A percentile compares a stretch with the other conserved stretches of the same genome.
Conservation (phyloP, 2,888 invertebrate species). For the Luperina testacea region DNA sequence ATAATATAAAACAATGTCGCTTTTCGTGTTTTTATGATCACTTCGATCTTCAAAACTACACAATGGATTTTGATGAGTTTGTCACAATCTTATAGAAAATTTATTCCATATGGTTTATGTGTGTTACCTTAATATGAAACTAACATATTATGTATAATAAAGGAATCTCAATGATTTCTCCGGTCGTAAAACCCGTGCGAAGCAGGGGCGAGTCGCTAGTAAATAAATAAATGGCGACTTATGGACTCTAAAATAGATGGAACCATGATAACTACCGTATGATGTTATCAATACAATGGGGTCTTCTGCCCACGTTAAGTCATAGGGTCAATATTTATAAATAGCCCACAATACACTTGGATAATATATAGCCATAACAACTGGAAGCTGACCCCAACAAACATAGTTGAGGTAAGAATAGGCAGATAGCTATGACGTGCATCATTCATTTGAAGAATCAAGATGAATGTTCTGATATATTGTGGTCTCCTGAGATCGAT, state of each 20-base stretch:
- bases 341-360: slow-evolving; percentile 21
- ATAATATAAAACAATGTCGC: background rate
- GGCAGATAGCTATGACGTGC: too few species aligned
- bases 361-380: too few species aligned
- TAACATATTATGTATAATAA: background rate
- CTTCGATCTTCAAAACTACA: background rate
- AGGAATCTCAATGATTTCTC: background rate
- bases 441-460: background rate
- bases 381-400: too few species aligned
- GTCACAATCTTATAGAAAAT: background rate
- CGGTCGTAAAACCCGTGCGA: background rate
- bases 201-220: background rate
- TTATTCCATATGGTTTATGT: background rate
- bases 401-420: too few species aligned
- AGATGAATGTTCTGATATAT: background rate
- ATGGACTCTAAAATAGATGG: slow-evolving; percentile 19
- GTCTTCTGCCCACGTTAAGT: slow-evolving; percentile 35
- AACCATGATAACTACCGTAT: slow-evolving; percentile 36
- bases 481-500: background rate
- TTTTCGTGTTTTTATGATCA: background rate
- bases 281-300: slow-evolving; percentile 54
- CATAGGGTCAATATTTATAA: slow-evolving; percentile 39
- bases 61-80: background rate
- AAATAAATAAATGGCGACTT: slow-evolving; percentile 2
- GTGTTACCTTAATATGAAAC: background rate